Base-by-base conservation (phyloP, 2,113 vertebrate genomes). In the Trematomus loennbergii region DNA sequence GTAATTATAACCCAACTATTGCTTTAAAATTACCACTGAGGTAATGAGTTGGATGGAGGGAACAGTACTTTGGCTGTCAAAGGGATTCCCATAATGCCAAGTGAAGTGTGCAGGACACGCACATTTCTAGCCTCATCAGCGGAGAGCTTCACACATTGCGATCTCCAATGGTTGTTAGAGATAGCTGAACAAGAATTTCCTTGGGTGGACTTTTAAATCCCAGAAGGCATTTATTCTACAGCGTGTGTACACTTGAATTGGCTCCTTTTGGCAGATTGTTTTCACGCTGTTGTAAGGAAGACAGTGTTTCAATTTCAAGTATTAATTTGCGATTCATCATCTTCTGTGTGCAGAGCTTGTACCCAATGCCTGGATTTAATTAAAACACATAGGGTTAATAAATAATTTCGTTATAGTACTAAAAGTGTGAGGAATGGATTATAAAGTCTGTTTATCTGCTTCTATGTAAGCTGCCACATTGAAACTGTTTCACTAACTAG, bases 1-100 rank as follows among this genome's bases (percentile, higher is more conserved):
- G 43, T 83, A 88, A 89, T 83, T 89, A 85, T 71, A 71, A 75
- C 52, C 55, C 80, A 85, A 68, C 53, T 84, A 74, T 73, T 83
- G 65, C 78, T 89, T 88, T 90, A 71, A 78, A 81, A 81, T 86
- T 57, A 82, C 58, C 68, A 77, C 65, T 1, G 65, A 75, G 80
- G 57, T 73, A 87, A 89, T 89, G 86, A 84, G 84, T 69, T 77
- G 76, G 81, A 85, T 81, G 64, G 36, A 66, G 72, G 64, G 53
- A 77, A 66, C n/a, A 55, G 64, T 5, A n/a, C 55, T 61, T 72
- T 53, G 71, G 70, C 76, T 67, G 77, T 81, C 64, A 46, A n/a
- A 81, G 64, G 43, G 58, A 79, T 63, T 81, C 20, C 57, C 48
- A 13, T 9, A 73, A 79, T 86, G 70, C 72, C 54, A 73, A 84